Conservation (phyloP, 2,888 invertebrate genomes). For the Oxystoma pomonae region DNA sequence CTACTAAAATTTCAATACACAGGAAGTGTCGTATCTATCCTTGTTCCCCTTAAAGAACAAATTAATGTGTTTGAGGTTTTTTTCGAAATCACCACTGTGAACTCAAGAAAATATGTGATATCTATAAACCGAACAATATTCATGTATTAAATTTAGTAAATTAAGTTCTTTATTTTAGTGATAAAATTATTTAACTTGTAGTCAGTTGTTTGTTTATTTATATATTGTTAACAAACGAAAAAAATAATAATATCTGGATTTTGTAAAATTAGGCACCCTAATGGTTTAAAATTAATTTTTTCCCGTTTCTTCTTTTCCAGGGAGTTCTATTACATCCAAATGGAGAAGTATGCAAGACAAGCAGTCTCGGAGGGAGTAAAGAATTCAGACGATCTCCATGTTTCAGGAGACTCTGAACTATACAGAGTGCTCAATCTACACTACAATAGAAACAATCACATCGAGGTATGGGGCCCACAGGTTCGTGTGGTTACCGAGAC, state of each 20-base stretch:
- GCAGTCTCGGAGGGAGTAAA: conserved; percentile 96
- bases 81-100: too few species aligned
- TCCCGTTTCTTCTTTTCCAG: conserved; percentile 56
- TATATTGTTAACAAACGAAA: neutral
- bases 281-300: too few species aligned
- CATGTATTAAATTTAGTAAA: too few species aligned
- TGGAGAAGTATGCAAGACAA: conserved; percentile 99
- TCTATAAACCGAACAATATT: too few species aligned
- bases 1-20: too few species aligned
- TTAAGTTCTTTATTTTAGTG: too few species aligned
- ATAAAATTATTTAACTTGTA: neutral
- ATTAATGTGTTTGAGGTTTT: too few species aligned
- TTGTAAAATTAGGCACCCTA: too few species aligned
- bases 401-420: conserved; percentile 93
- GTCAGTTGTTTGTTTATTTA: neutral
- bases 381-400: conserved; percentile 87
- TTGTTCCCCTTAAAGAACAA: too few species aligned
- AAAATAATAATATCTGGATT: neutral
- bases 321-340: conserved; percentile 99
- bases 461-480: conserved; percentile 78
- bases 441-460: conserved; percentile 96
- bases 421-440: conserved; percentile 97
- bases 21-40: too few species aligned
- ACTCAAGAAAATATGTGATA: too few species aligned
- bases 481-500: conserved; percentile 52